phyloP scores from a whole-genome alignment of 2,113 vertebrate genomes.

The Fregata magnificens region DNA sequence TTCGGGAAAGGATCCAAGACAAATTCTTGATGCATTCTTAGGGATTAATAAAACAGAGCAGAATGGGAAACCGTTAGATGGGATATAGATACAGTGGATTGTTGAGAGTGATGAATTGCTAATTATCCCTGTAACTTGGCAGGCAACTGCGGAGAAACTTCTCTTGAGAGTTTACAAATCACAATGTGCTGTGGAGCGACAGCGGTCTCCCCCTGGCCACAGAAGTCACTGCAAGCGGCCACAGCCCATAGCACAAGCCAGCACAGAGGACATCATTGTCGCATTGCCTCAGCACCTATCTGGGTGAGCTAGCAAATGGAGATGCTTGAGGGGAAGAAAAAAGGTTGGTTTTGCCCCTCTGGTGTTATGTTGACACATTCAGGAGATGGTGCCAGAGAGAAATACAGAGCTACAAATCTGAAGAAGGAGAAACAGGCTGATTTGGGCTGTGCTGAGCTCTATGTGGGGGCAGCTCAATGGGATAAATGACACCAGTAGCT shows the following conservation, averaged over 20 bases:
- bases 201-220: neutral
- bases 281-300: neutral
- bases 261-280: neutral
- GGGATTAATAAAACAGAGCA: constrained; percentile 25
- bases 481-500: neutral
- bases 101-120: neutral
- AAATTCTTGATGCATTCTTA: neutral
- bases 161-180: neutral
- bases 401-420: neutral
- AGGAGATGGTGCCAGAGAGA: neutral
- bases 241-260: neutral
- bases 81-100: neutral
- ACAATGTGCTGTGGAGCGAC: neutral
- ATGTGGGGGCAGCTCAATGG: neutral
- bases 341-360: neutral
- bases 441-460: neutral
- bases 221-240: neutral
- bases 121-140: neutral
- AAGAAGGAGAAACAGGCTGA: neutral
- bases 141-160: neutral
- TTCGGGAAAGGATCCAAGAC: constrained; percentile 29
- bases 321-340: neutral
- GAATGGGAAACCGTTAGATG: neutral
- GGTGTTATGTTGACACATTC: neutral
- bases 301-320: neutral